Evolutionary conservation across 2,113 vertebrate genomes (phyloP).

Genomic region (Motacilla alba): DNA sequence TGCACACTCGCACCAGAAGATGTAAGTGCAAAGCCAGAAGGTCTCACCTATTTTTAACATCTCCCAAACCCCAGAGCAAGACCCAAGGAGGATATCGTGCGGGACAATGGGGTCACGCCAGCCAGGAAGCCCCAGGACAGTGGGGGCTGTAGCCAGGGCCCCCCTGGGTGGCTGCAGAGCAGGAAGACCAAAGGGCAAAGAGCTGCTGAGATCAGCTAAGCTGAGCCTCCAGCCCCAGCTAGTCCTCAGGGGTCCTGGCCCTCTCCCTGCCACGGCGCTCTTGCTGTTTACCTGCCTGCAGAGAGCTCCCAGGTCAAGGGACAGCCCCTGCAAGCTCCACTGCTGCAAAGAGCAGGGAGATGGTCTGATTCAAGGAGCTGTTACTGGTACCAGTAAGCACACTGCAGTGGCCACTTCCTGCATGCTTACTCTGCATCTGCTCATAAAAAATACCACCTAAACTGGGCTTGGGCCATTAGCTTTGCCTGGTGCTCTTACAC

Average conservation of each 20-base stretch:
- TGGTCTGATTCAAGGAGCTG: neutral
- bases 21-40: neutral
- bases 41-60: neutral
- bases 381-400: neutral
- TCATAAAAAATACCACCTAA: neutral
- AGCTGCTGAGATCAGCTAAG: neutral
- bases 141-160: rapidly evolving
- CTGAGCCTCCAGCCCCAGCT: neutral
- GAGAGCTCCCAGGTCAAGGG: neutral
- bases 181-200: neutral
- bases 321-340: neutral
- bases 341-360: neutral
- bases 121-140: neutral
- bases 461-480: neutral
- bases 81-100: neutral
- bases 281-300: neutral
- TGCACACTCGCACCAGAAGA: neutral
- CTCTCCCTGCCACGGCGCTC: neutral
- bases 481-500: neutral
- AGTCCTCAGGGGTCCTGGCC: neutral
- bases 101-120: neutral
- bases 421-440: neutral
- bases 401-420: neutral
- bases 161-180: neutral
- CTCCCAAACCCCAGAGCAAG: neutral